phyloP scores from a whole-genome alignment of 2,113 vertebrate species.

The Typhlomys cinereus region DNA sequence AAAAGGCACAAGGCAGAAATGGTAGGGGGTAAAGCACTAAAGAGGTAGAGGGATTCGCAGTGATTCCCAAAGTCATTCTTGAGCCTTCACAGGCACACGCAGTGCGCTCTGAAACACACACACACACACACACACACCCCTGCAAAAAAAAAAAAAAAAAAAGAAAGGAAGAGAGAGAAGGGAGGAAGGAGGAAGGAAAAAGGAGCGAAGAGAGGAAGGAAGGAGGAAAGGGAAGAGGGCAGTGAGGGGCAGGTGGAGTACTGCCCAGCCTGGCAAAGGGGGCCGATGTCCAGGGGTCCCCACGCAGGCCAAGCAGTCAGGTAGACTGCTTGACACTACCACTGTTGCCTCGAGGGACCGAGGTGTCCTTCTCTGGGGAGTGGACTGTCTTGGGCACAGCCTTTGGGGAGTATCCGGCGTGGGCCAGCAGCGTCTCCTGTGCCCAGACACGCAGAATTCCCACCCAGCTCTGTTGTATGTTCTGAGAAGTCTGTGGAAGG shows the following conservation, averaged over 20 bases:
- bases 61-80: no score
- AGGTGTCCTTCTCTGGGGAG: not conserved
- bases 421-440: not conserved
- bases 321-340: accelerated
- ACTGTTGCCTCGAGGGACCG: not conserved
- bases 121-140: no score
- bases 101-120: no score
- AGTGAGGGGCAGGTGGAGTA: no score
- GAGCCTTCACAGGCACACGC: no score
- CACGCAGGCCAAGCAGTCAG: not conserved
- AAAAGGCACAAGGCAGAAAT: no score
- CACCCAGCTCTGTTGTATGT: not conserved
- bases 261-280: not conserved
- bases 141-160: no score
- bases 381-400: not conserved
- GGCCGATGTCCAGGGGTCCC: not conserved
- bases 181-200: no score
- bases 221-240: no score
- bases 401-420: not conserved
- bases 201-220: not conserved
- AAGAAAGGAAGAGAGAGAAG: not conserved
- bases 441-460: not conserved
- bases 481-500: not conserved
- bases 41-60: no score
- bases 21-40: no score